These are phyloP conservation scores for Diuraphis noxia DNA, from an alignment of 1,140 invertebrate species.

Conservation along the genomic window DNA sequence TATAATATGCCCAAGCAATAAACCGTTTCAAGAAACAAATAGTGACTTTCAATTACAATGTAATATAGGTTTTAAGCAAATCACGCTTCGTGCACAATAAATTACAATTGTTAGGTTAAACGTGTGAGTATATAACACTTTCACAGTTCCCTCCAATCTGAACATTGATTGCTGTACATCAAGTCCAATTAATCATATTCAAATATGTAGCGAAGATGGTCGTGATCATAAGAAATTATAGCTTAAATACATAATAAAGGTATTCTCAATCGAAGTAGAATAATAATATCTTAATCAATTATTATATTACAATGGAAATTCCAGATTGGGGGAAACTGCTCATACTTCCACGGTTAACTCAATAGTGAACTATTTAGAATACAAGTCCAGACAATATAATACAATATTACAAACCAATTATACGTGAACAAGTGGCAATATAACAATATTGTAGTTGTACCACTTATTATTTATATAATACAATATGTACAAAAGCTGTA, in stretches of 20 bases:
- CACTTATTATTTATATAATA: background rate
- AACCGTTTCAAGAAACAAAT: constrained; percentile 48
- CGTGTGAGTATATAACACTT: constrained; percentile 53
- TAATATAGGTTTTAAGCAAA: constrained; percentile 52
- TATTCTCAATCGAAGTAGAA: background rate
- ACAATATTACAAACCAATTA: background rate
- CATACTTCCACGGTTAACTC: constrained; percentile 52
- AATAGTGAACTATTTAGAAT: background rate
- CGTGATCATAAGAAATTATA: background rate
- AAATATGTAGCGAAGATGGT: background rate
- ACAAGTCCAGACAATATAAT: background rate
- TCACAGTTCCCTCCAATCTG: constrained; percentile 54
- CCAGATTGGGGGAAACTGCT: constrained; percentile 52
- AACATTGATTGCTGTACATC: constrained; percentile 16
- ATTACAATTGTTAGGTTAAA: constrained; percentile 51
- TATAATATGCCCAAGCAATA: constrained; percentile 44
- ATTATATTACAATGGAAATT: constrained; percentile 38
- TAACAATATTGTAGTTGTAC: background rate
- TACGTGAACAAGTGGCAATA: background rate
- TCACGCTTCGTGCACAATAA: constrained; percentile 51
- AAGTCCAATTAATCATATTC: constrained; percentile 26
- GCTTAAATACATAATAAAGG: background rate
- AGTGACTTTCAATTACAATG: constrained; percentile 51
- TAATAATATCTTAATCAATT: background rate
- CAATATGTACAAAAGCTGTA: constrained; percentile 41